A percentile compares a stretch with the other conserved stretches of the same genome.
Conservation (phyloP, 2,888 invertebrate genomes). For the Automeris io region DNA sequence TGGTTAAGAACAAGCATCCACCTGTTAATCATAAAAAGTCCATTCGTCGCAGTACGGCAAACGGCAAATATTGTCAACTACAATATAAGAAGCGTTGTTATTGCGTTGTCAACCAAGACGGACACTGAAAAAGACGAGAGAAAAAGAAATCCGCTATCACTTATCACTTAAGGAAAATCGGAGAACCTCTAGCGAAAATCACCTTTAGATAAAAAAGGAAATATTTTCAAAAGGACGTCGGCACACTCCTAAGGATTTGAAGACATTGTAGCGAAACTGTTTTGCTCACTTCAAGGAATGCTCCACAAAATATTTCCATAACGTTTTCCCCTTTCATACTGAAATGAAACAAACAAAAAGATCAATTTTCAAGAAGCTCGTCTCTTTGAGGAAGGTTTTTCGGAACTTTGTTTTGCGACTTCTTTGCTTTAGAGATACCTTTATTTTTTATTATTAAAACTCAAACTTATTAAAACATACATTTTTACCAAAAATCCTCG, state of each 20-base stretch:
- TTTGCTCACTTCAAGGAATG: constrained; percentile 21
- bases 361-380: constrained; percentile 3
- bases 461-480: not conserved
- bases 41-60: too few species aligned
- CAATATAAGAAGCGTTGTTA: too few species aligned
- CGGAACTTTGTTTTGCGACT: not conserved
- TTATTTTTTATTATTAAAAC: not conserved
- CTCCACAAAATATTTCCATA: constrained; percentile 13
- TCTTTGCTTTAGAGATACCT: not conserved
- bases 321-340: not conserved
- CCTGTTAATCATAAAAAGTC: too few species aligned
- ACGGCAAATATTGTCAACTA: too few species aligned
- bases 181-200: constrained; percentile 25
- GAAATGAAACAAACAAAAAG: not conserved
- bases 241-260: constrained; percentile 15
- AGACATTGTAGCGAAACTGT: constrained; percentile 26
- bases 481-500: not conserved
- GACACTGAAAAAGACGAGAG: too few species aligned
- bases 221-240: constrained; percentile 16
- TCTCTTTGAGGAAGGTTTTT: not conserved
- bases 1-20: too few species aligned
- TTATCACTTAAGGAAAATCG: constrained; percentile 8
- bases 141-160: too few species aligned
- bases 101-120: too few species aligned
- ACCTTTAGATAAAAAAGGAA: constrained; percentile 30